phyloP scores from a whole-genome alignment of 2,113 vertebrate genomes.

The Zosterops pallidus region DNA sequence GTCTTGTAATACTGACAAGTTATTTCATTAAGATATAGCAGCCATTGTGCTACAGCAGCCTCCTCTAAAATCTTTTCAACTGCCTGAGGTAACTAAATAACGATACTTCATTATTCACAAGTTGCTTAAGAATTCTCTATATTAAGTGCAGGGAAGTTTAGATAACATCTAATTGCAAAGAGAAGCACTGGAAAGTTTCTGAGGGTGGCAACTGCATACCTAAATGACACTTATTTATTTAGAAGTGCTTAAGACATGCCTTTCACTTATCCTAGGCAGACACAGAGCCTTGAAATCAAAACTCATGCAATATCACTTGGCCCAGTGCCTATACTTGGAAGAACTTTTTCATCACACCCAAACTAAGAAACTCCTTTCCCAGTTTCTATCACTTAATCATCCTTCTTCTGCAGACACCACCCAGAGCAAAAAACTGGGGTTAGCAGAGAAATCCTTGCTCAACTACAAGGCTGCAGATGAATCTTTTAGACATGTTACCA shows the following conservation, averaged over 20 bases:
- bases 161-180: slow-evolving; percentile 56
- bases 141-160: slow-evolving; percentile 31
- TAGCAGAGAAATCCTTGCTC: not conserved
- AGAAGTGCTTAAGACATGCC: slow-evolving; percentile 45
- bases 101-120: not conserved
- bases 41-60: not conserved
- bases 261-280: slow-evolving; percentile 46
- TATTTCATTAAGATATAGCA: slow-evolving; percentile 5
- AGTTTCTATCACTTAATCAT: slow-evolving; percentile 51
- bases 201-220: slow-evolving; percentile 51
- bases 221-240: slow-evolving; percentile 62
- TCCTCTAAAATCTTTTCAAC: slow-evolving; percentile 7
- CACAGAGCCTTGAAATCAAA: slow-evolving; percentile 48
- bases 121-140: slow-evolving; percentile 29
- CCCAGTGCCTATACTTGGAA: slow-evolving; percentile 39
- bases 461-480: not conserved
- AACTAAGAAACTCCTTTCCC: slow-evolving; percentile 26
- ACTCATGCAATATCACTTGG: slow-evolving; percentile 30
- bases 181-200: slow-evolving; percentile 40
- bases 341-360: slow-evolving; percentile 48
- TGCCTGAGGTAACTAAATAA: slow-evolving; percentile 25
- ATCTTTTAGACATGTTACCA: not conserved
- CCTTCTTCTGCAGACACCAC: slow-evolving; percentile 1
- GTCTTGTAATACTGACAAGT: not conserved
- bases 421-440: slow-evolving; percentile 11